Base-by-base conservation (phyloP, 2,888 invertebrate species). In the Platypus cylindrus region DNA sequence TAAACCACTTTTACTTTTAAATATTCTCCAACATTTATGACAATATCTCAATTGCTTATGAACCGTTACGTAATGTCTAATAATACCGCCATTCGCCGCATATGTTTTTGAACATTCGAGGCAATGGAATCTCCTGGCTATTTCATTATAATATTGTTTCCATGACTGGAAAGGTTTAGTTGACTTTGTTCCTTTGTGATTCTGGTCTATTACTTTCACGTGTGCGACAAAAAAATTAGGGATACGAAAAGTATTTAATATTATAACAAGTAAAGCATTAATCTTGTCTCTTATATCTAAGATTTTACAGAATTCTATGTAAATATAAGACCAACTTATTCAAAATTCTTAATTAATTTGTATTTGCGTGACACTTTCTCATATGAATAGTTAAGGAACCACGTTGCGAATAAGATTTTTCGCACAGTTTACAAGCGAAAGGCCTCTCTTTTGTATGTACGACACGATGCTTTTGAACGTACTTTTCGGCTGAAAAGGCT, bases 361-460 rank as follows among this genome's bases (percentile, higher is more conserved):
- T 3, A n/a, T n/a, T n/a, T n/a, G n/a, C 12, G 30, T 39, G 39
- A 28, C 9, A 4, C 20, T 5, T 31, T 18, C 24, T 51, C 18
- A 58, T 58, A 46, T 70, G 70, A 3, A 64, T 55, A 3, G 63
- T 64, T 25, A 70, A 45, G 0, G 67, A 64, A 38, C 63, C 64
- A 39, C 63, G 63, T 38, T 71, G 65, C 26, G 68, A 67, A 46
- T 70, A 72, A 1, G 63, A 49, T 45, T 70, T 71, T 24, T 31
- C 38, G 32, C 49, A 49, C 5, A 41, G 18, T 3, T 30, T 35
- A 36, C 73, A 72, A 1, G 65, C 56, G 41, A 66, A 67, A 12
- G 68, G 56, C 33, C 60, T 59, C 41, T 70, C 70, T 15, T 70
- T 69, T 0, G 67, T 68, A 34, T 71, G 71, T 36, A 66, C 66